Conservation (phyloP, 1,140 invertebrate species). For the Idris sp. region DNA sequence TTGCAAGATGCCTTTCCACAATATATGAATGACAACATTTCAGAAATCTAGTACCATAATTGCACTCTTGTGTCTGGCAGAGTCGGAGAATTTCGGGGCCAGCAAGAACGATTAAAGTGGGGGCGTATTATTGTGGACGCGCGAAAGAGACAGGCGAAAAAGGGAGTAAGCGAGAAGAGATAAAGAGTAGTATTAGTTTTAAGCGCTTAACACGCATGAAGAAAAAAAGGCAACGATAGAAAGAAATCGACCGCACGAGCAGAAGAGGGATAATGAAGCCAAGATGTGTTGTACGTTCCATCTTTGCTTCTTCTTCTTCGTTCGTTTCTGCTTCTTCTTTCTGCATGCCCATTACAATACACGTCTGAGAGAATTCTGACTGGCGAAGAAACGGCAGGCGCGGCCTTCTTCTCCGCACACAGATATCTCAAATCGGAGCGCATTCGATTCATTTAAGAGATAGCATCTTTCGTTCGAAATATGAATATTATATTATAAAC, state of each 20-base stretch:
- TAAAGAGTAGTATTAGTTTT: constrained; percentile 61
- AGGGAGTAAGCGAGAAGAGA: constrained; percentile 41
- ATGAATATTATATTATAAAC: constrained; percentile 75
- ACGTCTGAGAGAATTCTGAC: constrained; percentile 39
- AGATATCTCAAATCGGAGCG: constrained; percentile 67
- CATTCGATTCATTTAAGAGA: constrained; percentile 76
- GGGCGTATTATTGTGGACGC: constrained; percentile 28
- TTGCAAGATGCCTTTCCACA: too few relatives aligned
- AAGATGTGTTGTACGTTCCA: constrained; percentile 46
- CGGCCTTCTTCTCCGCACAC: constrained; percentile 54
- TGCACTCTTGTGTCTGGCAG: too few relatives aligned
- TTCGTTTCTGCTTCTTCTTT: constrained; percentile 41
- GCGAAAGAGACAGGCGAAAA: constrained; percentile 21
- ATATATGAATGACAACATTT: too few relatives aligned
- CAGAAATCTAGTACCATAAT: too few relatives aligned
- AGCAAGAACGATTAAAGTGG: too few relatives aligned
- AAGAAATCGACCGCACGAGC: constrained; percentile 51
- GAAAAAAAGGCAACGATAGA: constrained; percentile 52
- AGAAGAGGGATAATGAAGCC: constrained; percentile 60
- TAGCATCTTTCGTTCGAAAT: constrained; percentile 77
- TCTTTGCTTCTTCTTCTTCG: too few relatives aligned
- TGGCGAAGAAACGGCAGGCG: constrained; percentile 57
- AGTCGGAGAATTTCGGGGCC: too few relatives aligned
- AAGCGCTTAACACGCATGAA: constrained; percentile 57
- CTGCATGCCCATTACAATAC: constrained; percentile 65